These are phyloP conservation scores for Eira barbara DNA, from an alignment of 2,113 vertebrate genomes.

Conservation along the genomic window DNA sequence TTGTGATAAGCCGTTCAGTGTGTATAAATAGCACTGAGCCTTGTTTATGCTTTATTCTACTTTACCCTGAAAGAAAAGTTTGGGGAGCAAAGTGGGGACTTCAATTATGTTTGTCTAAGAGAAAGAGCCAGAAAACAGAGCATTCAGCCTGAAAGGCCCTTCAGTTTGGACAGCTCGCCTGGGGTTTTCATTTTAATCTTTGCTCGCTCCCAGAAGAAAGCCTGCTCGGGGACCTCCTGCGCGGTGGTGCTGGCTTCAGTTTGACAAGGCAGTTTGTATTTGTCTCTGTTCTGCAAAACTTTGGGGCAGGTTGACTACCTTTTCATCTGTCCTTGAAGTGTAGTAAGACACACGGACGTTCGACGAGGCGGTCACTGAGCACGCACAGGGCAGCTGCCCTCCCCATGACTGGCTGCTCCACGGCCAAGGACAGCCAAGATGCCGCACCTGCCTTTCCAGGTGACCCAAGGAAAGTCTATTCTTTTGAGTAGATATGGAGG, in stretches of 20 bases:
- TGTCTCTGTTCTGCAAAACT: neutral
- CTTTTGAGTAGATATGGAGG: neutral
- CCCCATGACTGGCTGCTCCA: neutral
- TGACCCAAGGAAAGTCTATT: neutral
- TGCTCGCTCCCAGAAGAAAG: neutral
- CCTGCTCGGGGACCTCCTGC: neutral
- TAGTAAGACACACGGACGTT: neutral
- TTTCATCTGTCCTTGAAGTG: neutral
- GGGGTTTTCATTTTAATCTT: neutral
- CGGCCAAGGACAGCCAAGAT: neutral
- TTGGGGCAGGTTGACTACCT: neutral
- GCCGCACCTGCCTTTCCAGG: neutral
- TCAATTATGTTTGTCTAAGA: constrained; percentile 15
- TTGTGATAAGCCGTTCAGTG: neutral
- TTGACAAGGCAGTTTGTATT: neutral
- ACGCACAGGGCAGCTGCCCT: neutral
- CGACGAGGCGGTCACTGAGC: neutral
- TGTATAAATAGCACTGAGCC: constrained; percentile 6
- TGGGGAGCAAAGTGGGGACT: constrained; percentile 23
- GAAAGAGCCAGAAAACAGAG: neutral
- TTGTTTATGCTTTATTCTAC: neutral
- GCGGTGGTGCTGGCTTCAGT: neutral
- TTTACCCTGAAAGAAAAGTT: neutral
- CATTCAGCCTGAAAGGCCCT: neutral
- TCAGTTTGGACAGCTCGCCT: neutral